Evolutionary conservation across 2,888 invertebrate species (phyloP).

Genomic region (Eupithecia subfuscata): DNA sequence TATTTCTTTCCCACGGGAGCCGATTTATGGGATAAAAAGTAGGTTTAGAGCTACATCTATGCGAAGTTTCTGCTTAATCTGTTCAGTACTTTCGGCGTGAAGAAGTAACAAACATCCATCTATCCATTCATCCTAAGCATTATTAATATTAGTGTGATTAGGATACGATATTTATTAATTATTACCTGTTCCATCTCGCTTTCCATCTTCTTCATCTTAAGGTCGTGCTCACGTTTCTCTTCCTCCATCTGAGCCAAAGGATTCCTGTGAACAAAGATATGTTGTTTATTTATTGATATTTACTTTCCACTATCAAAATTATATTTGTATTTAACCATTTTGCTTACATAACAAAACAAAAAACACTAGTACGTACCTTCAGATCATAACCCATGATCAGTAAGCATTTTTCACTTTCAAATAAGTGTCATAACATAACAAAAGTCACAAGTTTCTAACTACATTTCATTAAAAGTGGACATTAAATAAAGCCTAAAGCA

Average conservation of each 20-base stretch:
- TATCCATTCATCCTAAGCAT: no score
- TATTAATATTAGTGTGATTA: no score
- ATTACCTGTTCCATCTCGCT: constrained; percentile 96
- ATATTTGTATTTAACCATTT: not conserved
- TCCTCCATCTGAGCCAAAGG: constrained; percentile 99
- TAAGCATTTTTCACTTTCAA: not conserved
- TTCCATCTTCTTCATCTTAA: constrained; percentile 99
- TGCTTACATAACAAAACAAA: not conserved
- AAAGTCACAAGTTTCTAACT: not conserved
- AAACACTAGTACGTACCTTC: not conserved
- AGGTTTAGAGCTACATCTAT: no score
- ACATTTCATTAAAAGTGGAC: not conserved
- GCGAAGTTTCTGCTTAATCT: not conserved
- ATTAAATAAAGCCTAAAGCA: not conserved
- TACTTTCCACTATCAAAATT: not conserved
- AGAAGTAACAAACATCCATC: not conserved
- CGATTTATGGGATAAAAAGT: not conserved
- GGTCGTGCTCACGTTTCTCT: constrained; percentile 97
- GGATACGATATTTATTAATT: not conserved
- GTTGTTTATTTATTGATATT: not conserved
- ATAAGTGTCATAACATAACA: not conserved
- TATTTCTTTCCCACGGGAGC: not conserved
- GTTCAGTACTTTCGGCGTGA: not conserved
- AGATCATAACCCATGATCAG: not conserved
- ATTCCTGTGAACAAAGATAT: constrained; percentile 87